Conservation (phyloP, 2,113 vertebrate species). For the Hoplias malabaricus region DNA sequence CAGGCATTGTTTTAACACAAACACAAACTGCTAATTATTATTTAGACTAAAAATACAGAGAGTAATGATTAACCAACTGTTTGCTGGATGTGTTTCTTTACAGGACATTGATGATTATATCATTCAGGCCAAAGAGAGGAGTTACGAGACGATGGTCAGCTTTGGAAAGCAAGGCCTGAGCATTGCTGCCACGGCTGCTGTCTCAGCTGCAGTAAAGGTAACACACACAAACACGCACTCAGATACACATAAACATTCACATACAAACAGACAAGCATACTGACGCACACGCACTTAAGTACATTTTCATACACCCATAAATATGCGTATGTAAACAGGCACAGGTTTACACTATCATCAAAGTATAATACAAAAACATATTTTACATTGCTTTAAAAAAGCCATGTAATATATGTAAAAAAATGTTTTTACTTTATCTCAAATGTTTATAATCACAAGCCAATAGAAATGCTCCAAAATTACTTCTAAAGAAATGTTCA, state of each 20-base stretch:
- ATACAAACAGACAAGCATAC: background rate
- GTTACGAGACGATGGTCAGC: conserved; percentile 88
- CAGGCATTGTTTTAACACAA: no score
- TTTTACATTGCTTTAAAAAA: no score
- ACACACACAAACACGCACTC: background rate
- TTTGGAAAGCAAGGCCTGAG: conserved; percentile 84
- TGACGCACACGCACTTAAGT: background rate
- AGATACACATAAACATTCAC: background rate
- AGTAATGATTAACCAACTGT: no score
- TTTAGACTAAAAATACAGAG: no score
- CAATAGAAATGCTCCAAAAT: no score
- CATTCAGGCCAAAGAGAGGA: conserved; percentile 83
- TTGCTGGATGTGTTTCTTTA: conserved; percentile 6
- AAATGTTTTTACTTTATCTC: no score
- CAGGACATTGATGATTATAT: conserved; percentile 90
- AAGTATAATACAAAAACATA: background rate
- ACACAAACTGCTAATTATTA: no score
- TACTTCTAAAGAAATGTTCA: no score
- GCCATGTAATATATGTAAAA: no score
- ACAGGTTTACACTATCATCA: background rate
- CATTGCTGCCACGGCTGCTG: conserved; percentile 82
- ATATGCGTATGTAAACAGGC: background rate
- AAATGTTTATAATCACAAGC: no score
- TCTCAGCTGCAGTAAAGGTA: conserved; percentile 85
- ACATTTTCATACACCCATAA: background rate